Conservation (phyloP, 2,113 vertebrate species). For the Pteropus alecto region DNA sequence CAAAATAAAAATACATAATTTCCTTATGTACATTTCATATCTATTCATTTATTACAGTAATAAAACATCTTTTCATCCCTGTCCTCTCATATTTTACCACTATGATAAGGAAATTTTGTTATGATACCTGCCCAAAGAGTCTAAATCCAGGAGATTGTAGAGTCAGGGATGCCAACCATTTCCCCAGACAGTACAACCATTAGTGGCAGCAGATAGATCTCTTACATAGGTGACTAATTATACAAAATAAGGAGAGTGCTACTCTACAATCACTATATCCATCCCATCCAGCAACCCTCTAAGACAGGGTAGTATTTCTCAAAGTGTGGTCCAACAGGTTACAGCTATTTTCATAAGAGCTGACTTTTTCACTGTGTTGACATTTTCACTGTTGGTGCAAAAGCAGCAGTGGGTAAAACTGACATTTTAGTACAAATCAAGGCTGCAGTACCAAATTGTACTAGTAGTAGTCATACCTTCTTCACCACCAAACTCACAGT, state of each 20-base stretch:
- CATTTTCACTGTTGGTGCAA: background rate
- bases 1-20: background rate
- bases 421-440: background rate
- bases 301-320: background rate
- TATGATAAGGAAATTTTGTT: background rate
- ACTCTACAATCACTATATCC: background rate
- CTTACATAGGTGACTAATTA: background rate
- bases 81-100: background rate
- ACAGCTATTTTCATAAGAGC: background rate
- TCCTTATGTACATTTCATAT: background rate
- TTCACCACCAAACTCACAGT: background rate
- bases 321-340: background rate
- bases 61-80: background rate
- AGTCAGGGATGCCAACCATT: background rate
- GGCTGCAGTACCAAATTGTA: background rate
- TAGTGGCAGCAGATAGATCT: background rate
- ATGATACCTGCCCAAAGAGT: background rate
- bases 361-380: background rate
- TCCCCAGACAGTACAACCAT: background rate
- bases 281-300: background rate
- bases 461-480: background rate
- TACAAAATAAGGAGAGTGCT: background rate
- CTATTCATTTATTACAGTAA: background rate
- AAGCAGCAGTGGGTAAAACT: background rate
- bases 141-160: background rate